Evolutionary conservation across 2,888 invertebrate species (phyloP), one percentile per base, ranked within the genome.

Genomic region (Halocaridina rubra): DNA sequence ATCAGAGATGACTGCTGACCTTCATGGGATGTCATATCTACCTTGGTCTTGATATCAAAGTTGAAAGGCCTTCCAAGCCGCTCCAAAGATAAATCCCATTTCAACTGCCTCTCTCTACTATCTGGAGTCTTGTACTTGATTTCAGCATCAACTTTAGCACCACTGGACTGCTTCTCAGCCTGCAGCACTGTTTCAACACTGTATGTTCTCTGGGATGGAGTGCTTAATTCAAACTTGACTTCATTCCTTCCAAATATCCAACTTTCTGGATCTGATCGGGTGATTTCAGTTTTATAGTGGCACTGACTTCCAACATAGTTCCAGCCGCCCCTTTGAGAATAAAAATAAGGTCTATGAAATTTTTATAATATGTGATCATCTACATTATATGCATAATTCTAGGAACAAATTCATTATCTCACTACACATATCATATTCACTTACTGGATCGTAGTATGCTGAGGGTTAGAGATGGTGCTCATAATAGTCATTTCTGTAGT

Each of bases 81-180:
- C 33, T 80, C 59, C 3, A 22, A 71, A 5, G 3, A 33, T 22
- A 80, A n/a, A 29, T 10, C 27, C 33, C 33, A 39, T 7, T n/a
- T 80, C 13, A 57, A 33, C 1, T 72, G 32, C 19, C 59, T 30
- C n/a, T 61, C 32, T 16, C 4, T 29, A 27, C 61, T 61, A 29
- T 72, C 71, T 19, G 78, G 67, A 30, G 30, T 39, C 19, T 61
- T 72, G 82, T 78, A 82, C 3, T 27, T 29, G n/a, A 61, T 61
- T 3, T 10, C 5, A 13, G 78, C 32, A 19, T 61, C 24, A 7
- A 64, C 13, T 32, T 24, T 72, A 29, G 59, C 39, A 71, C 8
- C 5, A 13, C 19, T n/a, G 19, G 8, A 39, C 29, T 39, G 61
- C 1, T 27, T 24, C 22, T 33, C 19, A 39, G 24, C 8, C 22